A percentile compares a stretch with the other conserved stretches of the same genome.
These are phyloP conservation scores for Archilochus colubris DNA, from an alignment of 2,113 vertebrate genomes.

Conservation along the genomic window DNA sequence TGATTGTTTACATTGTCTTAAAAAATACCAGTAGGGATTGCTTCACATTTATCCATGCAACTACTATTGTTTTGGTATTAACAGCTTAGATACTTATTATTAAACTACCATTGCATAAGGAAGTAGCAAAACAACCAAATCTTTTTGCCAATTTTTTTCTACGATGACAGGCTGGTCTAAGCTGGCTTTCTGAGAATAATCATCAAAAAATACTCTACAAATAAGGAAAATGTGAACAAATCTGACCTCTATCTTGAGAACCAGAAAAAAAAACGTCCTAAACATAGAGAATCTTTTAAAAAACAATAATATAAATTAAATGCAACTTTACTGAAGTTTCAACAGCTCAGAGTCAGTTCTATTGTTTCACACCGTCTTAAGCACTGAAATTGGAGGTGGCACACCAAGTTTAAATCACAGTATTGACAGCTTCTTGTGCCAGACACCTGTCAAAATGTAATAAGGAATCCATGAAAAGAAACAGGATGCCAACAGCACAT, in stretches of 20 bases:
- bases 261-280: not conserved
- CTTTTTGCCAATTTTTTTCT: slow-evolving; percentile 7
- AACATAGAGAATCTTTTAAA: not conserved
- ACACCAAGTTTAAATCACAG: slow-evolving; percentile 65
- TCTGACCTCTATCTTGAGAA: not conserved
- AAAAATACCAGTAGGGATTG: not conserved
- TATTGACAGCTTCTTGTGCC: slow-evolving; percentile 59
- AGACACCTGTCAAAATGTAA: slow-evolving; percentile 71
- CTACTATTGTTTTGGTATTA: slow-evolving; percentile 15
- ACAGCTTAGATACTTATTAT: slow-evolving; percentile 33
- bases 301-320: slow-evolving; percentile 38
- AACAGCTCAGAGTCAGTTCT: slow-evolving; percentile 24
- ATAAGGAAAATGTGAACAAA: not conserved
- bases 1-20: not conserved
- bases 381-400: slow-evolving; percentile 61
- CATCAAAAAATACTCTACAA: not conserved
- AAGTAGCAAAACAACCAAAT: slow-evolving; percentile 17
- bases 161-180: slow-evolving; percentile 4
- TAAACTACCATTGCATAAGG: slow-evolving; percentile 21
- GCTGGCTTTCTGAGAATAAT: not conserved
- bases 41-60: not conserved
- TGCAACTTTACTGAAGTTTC: slow-evolving; percentile 4
- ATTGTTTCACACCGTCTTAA: slow-evolving; percentile 48
- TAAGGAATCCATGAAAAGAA: slow-evolving; percentile 62
- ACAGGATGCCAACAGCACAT: slow-evolving; percentile 52